These are phyloP conservation scores for Takifugu flavidus DNA, from an alignment of 2,113 vertebrate genomes.

Conservation along the genomic window DNA sequence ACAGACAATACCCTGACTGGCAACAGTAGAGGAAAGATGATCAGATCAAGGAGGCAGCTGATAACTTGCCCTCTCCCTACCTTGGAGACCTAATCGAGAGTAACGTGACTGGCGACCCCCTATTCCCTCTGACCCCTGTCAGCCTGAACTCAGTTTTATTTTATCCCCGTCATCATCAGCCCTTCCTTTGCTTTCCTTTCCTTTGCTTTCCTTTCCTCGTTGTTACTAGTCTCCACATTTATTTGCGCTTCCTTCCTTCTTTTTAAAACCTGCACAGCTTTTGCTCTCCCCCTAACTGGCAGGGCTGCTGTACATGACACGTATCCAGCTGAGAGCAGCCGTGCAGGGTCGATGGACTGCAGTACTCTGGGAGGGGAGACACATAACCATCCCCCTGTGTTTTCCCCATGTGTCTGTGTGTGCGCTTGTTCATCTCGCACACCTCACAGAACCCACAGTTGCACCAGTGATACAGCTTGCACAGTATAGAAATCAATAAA, in stretches of 20 bases:
- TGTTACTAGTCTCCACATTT: constrained; percentile 34
- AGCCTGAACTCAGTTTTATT: constrained; percentile 30
- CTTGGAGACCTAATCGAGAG: constrained; percentile 34
- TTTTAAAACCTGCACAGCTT: constrained; percentile 26
- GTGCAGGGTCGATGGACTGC: constrained; percentile 67
- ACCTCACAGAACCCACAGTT: constrained; percentile 30
- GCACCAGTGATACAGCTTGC: constrained; percentile 26
- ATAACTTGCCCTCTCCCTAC: constrained; percentile 21
- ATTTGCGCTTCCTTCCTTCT: constrained; percentile 41
- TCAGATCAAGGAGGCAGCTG: constrained; percentile 17
- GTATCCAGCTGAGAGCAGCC: constrained; percentile 69
- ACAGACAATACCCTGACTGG: constrained; percentile 20
- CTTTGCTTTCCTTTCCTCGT: constrained; percentile 1
- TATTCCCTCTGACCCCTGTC: constrained; percentile 56
- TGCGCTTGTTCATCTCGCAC: constrained; percentile 25
- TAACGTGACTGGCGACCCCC: constrained; percentile 50
- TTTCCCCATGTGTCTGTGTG: constrained; percentile 5
- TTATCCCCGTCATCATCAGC: constrained; percentile 6
- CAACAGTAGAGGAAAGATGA: constrained; percentile 8
- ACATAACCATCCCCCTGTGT: constrained; percentile 23
- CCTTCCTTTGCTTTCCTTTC: not conserved
- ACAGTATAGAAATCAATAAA: constrained; percentile 5
- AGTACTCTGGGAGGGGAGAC: constrained; percentile 41
- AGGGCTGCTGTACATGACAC: constrained; percentile 65
- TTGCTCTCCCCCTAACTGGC: constrained; percentile 57